Conservation (phyloP, 2,888 invertebrate genomes). For the Anodontia alba region DNA sequence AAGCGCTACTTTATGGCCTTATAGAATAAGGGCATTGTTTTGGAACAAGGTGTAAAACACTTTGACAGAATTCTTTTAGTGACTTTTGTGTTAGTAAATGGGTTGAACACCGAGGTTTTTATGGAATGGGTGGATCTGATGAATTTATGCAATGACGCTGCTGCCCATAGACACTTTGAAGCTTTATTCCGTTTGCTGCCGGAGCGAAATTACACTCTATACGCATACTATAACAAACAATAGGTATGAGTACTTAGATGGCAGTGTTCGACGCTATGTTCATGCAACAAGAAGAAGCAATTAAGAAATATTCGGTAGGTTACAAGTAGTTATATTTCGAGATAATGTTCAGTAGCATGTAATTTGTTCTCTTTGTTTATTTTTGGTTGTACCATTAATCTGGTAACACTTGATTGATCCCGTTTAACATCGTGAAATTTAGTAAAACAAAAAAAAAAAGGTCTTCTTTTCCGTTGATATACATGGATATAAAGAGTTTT, state of each 20-base stretch:
- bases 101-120: not conserved
- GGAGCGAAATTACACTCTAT: not conserved
- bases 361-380: too few species aligned
- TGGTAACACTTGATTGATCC: too few species aligned
- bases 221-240: not conserved
- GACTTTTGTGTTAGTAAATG: not conserved
- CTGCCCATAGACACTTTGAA: too few species aligned
- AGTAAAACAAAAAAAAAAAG: too few species aligned
- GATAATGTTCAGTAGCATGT: too few species aligned
- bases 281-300: not conserved
- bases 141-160: not conserved
- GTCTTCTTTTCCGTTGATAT: too few species aligned
- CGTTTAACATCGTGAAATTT: too few species aligned
- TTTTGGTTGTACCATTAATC: too few species aligned
- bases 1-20: not conserved
- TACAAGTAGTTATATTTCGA: too few species aligned
- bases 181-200: not conserved
- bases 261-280: not conserved
- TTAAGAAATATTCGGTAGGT: too few species aligned
- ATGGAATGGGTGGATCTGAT: slow-evolving; percentile 9
- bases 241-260: not conserved
- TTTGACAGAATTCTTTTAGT: not conserved
- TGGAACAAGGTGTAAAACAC: not conserved
- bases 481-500: too few species aligned
- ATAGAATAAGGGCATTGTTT: not conserved